phyloP scores from a whole-genome alignment of 2,888 invertebrate genomes.

The Meganola albula region DNA sequence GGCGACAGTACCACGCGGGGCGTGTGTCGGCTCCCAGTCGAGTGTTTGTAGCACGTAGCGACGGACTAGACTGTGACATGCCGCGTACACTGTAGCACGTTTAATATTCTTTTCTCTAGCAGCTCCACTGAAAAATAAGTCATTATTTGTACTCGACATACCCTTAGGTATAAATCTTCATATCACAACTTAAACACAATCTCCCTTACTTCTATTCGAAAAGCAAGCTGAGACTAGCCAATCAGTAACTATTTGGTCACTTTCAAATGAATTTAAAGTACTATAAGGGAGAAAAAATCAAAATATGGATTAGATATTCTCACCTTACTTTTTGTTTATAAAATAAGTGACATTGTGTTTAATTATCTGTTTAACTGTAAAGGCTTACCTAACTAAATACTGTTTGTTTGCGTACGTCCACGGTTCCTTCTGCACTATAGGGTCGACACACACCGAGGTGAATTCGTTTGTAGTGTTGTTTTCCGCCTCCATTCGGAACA shows the following conservation, averaged over 20 bases:
- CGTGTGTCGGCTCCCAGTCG: slow-evolving; percentile 76
- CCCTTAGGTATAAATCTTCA: too few species aligned
- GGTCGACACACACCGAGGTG: slow-evolving; percentile 87
- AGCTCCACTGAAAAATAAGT: slow-evolving; percentile 40
- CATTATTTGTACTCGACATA: too few species aligned
- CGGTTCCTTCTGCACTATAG: slow-evolving; percentile 80
- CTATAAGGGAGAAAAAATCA: too few species aligned
- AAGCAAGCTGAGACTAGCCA: too few species aligned
- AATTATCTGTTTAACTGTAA: too few species aligned
- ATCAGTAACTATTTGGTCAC: too few species aligned
- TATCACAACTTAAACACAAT: too few species aligned
- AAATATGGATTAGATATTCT: too few species aligned
- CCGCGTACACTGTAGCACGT: slow-evolving; percentile 39
- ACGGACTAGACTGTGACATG: slow-evolving; percentile 45
- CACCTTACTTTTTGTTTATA: too few species aligned
- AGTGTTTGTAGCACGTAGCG: slow-evolving; percentile 58
- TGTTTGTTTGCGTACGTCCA: slow-evolving; percentile 88
- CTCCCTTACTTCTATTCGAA: too few species aligned
- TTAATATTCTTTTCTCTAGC: slow-evolving; percentile 33
- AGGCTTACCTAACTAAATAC: slow-evolving; percentile 85
- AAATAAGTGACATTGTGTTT: too few species aligned
- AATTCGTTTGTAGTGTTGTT: slow-evolving; percentile 61
- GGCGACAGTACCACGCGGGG: slow-evolving; percentile 79
- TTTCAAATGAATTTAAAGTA: too few species aligned
- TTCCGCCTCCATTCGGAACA: slow-evolving; percentile 76